These are phyloP conservation scores for Mormyrops attenuatus DNA, from an alignment of 2,797 vertebrate species.

Conservation along the genomic window DNA sequence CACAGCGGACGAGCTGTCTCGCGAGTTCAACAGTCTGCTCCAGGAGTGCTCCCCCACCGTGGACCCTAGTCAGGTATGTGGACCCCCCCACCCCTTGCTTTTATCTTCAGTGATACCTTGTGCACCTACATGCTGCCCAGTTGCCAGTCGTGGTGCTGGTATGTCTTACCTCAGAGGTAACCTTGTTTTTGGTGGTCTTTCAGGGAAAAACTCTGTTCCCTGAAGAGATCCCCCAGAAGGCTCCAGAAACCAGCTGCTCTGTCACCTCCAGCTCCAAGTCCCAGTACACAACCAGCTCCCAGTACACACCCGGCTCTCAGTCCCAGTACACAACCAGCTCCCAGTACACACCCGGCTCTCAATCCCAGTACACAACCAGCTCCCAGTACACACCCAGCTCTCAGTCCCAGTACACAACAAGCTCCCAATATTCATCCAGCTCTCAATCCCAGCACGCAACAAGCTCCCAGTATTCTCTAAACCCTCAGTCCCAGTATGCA, in stretches of 20 bases:
- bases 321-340: neutral
- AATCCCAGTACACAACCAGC: conserved; percentile 30
- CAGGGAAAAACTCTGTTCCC: neutral
- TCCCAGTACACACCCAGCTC: conserved; percentile 31
- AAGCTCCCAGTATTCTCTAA: conserved; percentile 22
- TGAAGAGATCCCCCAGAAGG: neutral
- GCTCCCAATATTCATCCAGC: conserved; percentile 22
- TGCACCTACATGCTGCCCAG: neutral
- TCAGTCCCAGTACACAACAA: conserved; percentile 27
- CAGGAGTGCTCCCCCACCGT: conserved; percentile 47
- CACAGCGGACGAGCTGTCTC: conserved; percentile 79
- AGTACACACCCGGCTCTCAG: conserved; percentile 27
- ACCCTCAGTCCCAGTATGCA: neutral
- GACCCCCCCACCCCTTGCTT: neutral
- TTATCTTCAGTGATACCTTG: neutral
- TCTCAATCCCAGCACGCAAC: conserved; percentile 23
- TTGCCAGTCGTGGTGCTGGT: neutral
- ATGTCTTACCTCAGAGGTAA: neutral
- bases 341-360: neutral
- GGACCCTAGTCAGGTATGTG: neutral
- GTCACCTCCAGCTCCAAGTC: conserved; percentile 30
- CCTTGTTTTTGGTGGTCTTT: neutral
- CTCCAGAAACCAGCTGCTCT: neutral
- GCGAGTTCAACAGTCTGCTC: conserved; percentile 71
- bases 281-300: conserved; percentile 34